Evolutionary conservation across 30 jellyfish, hydroid and myxozoan species (phyloP), one percentile per base, ranked within the genome.

Genomic region (Cassiopea andromeda): DNA sequence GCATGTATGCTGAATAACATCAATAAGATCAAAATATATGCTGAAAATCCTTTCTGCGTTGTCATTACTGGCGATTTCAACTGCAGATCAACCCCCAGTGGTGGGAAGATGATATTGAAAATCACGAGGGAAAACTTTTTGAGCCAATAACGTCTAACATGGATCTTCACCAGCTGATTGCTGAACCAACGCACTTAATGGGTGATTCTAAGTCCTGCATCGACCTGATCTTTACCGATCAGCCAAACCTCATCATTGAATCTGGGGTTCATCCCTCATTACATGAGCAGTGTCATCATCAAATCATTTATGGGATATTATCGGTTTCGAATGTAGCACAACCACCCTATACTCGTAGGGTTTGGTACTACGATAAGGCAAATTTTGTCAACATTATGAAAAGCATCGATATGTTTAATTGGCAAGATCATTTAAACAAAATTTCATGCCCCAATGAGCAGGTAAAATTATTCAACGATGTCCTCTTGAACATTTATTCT

Each of bases 261-360:
- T 72, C 75, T 69, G 91, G 91, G 46, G 91, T 83, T 60, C 81
- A 85, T 85, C 93, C 75, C 44, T 83, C 84, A 18, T 67, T 85
- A 50, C 94, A 87, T 47, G 94, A 85, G 47, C 92, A 85, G 92
- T 85, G 92, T 60, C 92, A 75, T 85, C 86, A 85, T 60, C 92
- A 85, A 85, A 85, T 85, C 46, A 43, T 73, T 67, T 58, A 85
- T 73, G 87, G 87, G 68, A 73, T 1, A 74, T 61, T 85, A 73
- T 85, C 92, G 48, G 80, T 75, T 50, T 19, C 86, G 68, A 72
- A 85, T 58, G 87, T 75, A 46, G 73, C 69, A 50, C 79, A 66
- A 85, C 92, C 87, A 46, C 85, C 86, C 87, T 85, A 85, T 60
- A 85, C 69, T 68, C 92, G 81, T 73, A 85, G 92, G 92, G 57